Conservation (phyloP, 2,797 vertebrate species). For the Sphenodon punctatus region DNA sequence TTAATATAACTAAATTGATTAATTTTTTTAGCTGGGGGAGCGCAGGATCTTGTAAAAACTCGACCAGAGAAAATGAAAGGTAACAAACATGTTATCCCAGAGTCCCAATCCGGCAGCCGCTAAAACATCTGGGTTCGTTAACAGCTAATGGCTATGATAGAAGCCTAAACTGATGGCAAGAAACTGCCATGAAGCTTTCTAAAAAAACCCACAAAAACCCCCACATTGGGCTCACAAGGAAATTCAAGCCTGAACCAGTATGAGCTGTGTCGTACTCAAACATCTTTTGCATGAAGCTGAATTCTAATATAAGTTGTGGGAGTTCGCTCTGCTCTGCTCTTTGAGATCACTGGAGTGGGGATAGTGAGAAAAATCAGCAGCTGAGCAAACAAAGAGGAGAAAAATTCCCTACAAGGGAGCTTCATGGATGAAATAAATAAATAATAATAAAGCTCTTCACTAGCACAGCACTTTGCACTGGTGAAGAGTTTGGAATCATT, state of each 20-base stretch:
- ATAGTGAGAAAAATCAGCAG: not conserved
- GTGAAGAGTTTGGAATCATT: too few relatives aligned
- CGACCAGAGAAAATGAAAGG: slow-evolving; percentile 10
- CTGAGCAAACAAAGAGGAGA: not conserved
- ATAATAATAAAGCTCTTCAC: accelerated
- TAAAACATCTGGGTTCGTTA: slow-evolving; percentile 48
- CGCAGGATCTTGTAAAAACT: not conserved
- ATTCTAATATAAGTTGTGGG: not conserved
- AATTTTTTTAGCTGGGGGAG: slow-evolving; percentile 10
- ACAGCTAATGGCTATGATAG: slow-evolving; percentile 28
- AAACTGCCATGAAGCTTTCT: slow-evolving; percentile 26
- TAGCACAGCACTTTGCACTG: accelerated
- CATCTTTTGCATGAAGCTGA: not conserved
- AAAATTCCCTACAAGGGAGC: not conserved
- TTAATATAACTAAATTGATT: not conserved
- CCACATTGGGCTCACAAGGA: not conserved
- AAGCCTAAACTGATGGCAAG: slow-evolving; percentile 32
- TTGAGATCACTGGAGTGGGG: not conserved
- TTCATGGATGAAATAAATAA: accelerated
- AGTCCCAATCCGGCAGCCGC: slow-evolving; percentile 8
- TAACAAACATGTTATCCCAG: not conserved
- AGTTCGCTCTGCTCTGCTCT: not conserved
- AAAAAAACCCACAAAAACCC: not conserved
- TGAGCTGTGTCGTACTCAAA: not conserved
- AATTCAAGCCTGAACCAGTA: not conserved